Percentiles rank a stretch among this genome's conserved stretches.
phyloP scores from a whole-genome alignment of 2,797 vertebrate genomes.

The Nasua narica region DNA sequence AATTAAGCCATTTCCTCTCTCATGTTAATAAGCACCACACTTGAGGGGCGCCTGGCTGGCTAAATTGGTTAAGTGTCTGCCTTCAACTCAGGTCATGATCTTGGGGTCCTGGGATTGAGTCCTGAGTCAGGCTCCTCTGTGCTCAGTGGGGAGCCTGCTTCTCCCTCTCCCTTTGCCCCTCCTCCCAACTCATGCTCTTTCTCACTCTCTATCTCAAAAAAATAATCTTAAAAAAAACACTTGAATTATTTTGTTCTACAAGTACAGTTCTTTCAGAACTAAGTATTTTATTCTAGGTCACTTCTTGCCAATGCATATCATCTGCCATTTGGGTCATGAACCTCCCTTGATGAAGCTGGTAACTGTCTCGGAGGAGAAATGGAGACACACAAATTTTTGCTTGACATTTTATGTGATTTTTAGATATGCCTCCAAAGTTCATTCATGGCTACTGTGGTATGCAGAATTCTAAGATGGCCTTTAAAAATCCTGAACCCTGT shows the following conservation, averaged over 20 bases:
- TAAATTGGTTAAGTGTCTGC: neutral
- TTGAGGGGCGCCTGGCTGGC: neutral
- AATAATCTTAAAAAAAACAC: neutral
- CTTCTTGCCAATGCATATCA: neutral
- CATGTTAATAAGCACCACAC: neutral
- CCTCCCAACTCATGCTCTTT: neutral
- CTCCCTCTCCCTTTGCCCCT: neutral
- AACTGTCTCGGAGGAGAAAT: neutral
- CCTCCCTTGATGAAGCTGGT: neutral
- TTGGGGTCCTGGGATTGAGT: neutral
- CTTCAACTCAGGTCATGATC: neutral
- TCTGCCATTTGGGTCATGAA: neutral
- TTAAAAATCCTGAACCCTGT: neutral
- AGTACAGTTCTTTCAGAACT: slow-evolving; percentile 27
- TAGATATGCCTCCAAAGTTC: neutral
- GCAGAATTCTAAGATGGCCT: neutral
- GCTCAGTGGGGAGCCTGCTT: neutral
- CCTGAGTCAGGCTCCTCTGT: neutral
- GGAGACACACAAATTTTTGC: neutral
- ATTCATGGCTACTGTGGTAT: neutral
- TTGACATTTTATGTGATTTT: neutral
- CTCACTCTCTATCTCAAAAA: neutral
- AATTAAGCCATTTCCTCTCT: neutral
- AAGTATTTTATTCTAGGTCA: neutral
- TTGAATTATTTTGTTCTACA: neutral